Base-by-base conservation (phyloP, 30 jellyfish, hydroid and myxozoan species). In the Nemopilema nomurai region DNA sequence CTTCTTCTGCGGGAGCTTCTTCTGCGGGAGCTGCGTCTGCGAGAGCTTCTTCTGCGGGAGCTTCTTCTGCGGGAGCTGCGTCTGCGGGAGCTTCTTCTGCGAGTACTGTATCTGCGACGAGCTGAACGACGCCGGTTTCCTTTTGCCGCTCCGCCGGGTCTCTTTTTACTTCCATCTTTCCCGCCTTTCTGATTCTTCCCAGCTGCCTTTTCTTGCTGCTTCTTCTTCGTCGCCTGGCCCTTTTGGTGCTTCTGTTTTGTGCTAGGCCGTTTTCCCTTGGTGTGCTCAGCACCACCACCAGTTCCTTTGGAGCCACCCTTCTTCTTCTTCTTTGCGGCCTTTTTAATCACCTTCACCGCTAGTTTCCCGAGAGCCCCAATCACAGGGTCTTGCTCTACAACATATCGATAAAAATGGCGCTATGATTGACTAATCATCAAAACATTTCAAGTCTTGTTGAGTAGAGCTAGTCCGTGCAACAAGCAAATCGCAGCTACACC, bases 101-200 rank as follows among this genome's bases (percentile, higher is more conserved):
- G 74, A 4, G 57, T 68, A 16, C 74, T 20, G 23, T 31, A 16
- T 26, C 87, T 49, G 52, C 75, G 87, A 9, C 80, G 31, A 8
- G 80, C 62, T 53, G 41, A 65, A 49, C 85, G 31, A 0, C 85
- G 71, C 23, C 85, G 49, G 4, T 51, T 9, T 27, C 51, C 21
- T 53, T 75, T 75, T 19, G 33, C 31, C 4, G 57, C 62, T 17
- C 83, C 83, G 0, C 83, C 83, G 1, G 83, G 83, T 24, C 69
- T 73, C 89, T 64, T 80, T 66, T 67, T 80, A 67, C 89, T 80
- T 24, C 89, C 89, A 25, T 80, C 89, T 64, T 80, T 80, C 49
- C 89, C 89, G 1, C 89, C 89, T 26, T 66, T 80, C 51, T 80
- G 91, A 23, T 71, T 82, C 86, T 82, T 71, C 23, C 49, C 23